Evolutionary conservation across 53 echinoderm and acorn worm species (phyloP).

Genomic region (Hippasteria phrygiana): DNA sequence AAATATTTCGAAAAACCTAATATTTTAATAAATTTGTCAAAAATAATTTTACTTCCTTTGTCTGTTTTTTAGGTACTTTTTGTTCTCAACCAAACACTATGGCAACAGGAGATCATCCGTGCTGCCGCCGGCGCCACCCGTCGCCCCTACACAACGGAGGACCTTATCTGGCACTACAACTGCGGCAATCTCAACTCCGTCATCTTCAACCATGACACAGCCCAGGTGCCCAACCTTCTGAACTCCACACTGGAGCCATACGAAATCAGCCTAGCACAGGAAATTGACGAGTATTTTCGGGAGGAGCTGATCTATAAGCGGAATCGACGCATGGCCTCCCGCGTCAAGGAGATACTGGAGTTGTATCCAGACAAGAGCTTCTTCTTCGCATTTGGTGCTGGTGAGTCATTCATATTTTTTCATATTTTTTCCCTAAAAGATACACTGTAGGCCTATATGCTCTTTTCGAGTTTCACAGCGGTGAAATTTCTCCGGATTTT

Average conservation of each 20-base stretch:
- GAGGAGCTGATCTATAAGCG: constrained; percentile 93
- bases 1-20: too few relatives aligned
- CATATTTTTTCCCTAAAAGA: not conserved
- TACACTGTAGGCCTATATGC: too few relatives aligned
- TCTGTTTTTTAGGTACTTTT: constrained; percentile 84
- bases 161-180: constrained; percentile 99
- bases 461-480: too few relatives aligned
- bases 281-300: constrained; percentile 95
- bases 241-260: constrained; percentile 82
- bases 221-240: constrained; percentile 86
- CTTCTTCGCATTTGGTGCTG: constrained; percentile 99
- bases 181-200: constrained; percentile 96
- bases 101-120: constrained; percentile 91
- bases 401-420: constrained; percentile 60
- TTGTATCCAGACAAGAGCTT: constrained; percentile 88
- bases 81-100: constrained; percentile 93
- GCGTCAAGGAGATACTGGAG: constrained; percentile 89
- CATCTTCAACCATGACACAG: constrained; percentile 94
- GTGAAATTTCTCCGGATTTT: too few relatives aligned
- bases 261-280: constrained; percentile 84
- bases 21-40: not conserved
- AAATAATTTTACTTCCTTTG: not conserved
- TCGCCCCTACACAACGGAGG: constrained; percentile 86
- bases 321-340: constrained; percentile 90
- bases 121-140: constrained; percentile 67